phyloP scores from a whole-genome alignment of 2,113 vertebrate genomes.

The Nansenia antarctica region DNA sequence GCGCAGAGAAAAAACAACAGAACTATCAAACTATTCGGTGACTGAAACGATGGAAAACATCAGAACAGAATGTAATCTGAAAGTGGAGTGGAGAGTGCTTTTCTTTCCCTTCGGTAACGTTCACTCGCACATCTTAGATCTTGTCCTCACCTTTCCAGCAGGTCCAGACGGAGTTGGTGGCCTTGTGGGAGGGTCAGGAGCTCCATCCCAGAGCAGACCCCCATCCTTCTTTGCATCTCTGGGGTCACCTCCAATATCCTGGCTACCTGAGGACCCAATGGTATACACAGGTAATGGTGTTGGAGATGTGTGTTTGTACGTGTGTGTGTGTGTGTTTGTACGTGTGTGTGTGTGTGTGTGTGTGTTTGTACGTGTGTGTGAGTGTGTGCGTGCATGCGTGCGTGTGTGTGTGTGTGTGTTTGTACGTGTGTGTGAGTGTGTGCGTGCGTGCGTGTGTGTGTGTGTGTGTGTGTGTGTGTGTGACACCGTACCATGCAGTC shows the following conservation, averaged over 20 bases:
- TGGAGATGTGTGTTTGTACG: not conserved
- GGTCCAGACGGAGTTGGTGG: slow-evolving; percentile 88
- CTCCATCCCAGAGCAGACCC: slow-evolving; percentile 91
- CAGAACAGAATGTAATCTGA: no score
- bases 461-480: not conserved
- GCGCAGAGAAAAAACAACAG: not conserved
- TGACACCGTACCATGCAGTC: slow-evolving; percentile 84
- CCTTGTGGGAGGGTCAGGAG: slow-evolving; percentile 94
- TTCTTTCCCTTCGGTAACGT: no score
- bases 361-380: not conserved
- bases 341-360: not conserved
- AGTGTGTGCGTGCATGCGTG: not conserved
- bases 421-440: no score
- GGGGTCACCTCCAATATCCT: slow-evolving; percentile 85
- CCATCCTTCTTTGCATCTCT: slow-evolving; percentile 90
- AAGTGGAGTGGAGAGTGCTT: no score
- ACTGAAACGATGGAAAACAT: no score
- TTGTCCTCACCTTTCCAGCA: slow-evolving; percentile 87
- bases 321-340: not conserved
- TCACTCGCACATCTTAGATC: no score
- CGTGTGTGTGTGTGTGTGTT: not conserved
- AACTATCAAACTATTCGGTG: not conserved
- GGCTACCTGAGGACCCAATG: slow-evolving; percentile 79
- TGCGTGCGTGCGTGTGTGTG: not conserved
- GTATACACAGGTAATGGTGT: not conserved